Conservation (phyloP, 2,113 vertebrate species). For the Odobenus rosmarus region DNA sequence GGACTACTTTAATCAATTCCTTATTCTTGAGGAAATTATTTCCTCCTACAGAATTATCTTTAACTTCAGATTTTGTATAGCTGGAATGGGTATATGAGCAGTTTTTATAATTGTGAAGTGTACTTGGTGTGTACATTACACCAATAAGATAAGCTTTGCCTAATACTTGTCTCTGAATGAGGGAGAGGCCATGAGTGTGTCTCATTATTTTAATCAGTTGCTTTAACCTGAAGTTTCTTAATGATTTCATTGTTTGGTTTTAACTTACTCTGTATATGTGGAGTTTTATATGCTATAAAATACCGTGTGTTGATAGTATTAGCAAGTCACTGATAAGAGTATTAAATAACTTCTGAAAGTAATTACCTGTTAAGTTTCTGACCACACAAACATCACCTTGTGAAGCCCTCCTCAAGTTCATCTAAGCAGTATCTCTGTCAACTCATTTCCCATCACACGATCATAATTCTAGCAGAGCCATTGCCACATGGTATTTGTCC, state of each 20-base stretch:
- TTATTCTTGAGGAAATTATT: background rate
- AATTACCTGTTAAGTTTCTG: background rate
- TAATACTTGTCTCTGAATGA: background rate
- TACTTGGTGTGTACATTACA: background rate
- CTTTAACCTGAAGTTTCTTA: background rate
- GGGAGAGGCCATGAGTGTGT: background rate
- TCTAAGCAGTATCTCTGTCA: background rate
- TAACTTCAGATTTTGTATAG: background rate
- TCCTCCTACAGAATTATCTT: slow-evolving; percentile 10
- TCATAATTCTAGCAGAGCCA: background rate
- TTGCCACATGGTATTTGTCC: background rate
- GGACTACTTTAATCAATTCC: background rate
- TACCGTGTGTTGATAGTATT: background rate
- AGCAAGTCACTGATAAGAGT: background rate
- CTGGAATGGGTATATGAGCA: background rate
- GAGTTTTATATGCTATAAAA: background rate
- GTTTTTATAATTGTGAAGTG: background rate
- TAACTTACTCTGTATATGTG: background rate
- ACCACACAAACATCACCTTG: background rate
- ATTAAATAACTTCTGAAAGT: background rate
- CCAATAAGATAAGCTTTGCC: background rate
- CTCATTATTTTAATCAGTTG: background rate
- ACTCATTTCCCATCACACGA: background rate
- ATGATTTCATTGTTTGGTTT: background rate
- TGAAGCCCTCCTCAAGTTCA: background rate